Evolutionary conservation across 2,113 vertebrate species (phyloP).

Genomic region (Polypterus senegalus): DNA sequence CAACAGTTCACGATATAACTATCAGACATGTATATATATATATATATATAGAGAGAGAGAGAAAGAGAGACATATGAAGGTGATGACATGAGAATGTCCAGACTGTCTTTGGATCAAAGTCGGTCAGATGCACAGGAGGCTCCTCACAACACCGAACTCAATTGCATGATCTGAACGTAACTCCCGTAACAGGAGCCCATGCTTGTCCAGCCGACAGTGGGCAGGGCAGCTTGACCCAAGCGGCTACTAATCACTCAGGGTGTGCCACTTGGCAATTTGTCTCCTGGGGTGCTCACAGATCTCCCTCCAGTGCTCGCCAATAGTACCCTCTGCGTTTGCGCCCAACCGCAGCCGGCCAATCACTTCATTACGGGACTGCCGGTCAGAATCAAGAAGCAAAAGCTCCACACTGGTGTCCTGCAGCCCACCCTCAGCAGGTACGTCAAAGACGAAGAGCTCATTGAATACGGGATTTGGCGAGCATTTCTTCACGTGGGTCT

Average conservation of each 20-base stretch:
- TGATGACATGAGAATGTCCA: too few species aligned
- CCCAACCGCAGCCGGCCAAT: conserved; percentile 75
- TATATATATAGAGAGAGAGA: too few species aligned
- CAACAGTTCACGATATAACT: too few species aligned
- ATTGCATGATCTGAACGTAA: too few species aligned
- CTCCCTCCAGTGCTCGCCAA: conserved; percentile 94
- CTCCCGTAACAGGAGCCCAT: too few species aligned
- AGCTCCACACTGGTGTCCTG: conserved; percentile 93
- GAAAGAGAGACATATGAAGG: too few species aligned
- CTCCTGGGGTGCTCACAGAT: conserved; percentile 91
- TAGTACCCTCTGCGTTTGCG: conserved; percentile 64
- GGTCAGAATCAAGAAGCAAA: conserved; percentile 91
- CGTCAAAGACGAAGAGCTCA: conserved; percentile 93
- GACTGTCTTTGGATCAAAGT: too few species aligned
- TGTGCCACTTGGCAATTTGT: conserved; percentile 96
- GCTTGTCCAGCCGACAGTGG: too few species aligned
- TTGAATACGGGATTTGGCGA: conserved; percentile 94
- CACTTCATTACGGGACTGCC: conserved; percentile 61
- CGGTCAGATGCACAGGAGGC: too few species aligned
- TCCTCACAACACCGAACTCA: too few species aligned
- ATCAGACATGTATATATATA: too few species aligned
- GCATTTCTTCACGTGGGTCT: conserved; percentile 93
- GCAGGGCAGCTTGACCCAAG: conserved; percentile 1
- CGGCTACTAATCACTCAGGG: conserved; percentile 73
- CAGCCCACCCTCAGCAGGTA: conserved; percentile 75